Conservation (phyloP, 2,888 invertebrate genomes). For the Heliconius sara region DNA sequence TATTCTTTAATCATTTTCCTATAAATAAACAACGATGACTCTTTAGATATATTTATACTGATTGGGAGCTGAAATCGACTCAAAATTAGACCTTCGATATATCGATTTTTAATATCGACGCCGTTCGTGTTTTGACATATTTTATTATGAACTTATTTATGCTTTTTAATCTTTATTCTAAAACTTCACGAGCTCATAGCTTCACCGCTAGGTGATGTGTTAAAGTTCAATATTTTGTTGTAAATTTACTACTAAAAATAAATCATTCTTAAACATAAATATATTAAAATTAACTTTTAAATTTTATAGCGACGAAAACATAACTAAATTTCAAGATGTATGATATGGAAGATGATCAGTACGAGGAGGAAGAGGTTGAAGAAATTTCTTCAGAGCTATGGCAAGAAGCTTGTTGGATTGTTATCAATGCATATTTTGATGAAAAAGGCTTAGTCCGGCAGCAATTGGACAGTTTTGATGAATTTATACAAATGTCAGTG, state of each 20-base stretch:
- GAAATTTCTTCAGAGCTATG: slow-evolving; percentile 99
- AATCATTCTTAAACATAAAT: not conserved
- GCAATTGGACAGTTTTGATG: slow-evolving; percentile 99
- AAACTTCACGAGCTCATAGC: not conserved
- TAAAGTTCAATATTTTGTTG: not conserved
- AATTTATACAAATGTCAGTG: slow-evolving; percentile 99
- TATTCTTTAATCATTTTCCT: not conserved
- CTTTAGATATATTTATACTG: not conserved
- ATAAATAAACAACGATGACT: not conserved
- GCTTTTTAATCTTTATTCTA: slow-evolving; percentile 9
- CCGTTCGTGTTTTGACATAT: not conserved
- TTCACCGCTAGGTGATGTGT: slow-evolving; percentile 9
- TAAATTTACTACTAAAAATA: not conserved
- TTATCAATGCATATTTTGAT: slow-evolving; percentile 99
- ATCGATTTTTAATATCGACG: not conserved
- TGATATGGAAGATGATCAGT: slow-evolving; percentile 83
- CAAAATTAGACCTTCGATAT: not conserved
- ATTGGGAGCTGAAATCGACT: not conserved
- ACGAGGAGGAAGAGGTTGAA: slow-evolving; percentile 94
- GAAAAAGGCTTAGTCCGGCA: slow-evolving; percentile 99
- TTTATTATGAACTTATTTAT: not conserved
- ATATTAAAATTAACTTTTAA: not conserved
- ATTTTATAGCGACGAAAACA: not conserved
- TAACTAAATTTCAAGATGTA: slow-evolving; percentile 63
- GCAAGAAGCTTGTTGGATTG: slow-evolving; percentile 99